These are phyloP conservation scores for Champsocephalus esox DNA, from an alignment of 2,797 vertebrate species.

Conservation along the genomic window DNA sequence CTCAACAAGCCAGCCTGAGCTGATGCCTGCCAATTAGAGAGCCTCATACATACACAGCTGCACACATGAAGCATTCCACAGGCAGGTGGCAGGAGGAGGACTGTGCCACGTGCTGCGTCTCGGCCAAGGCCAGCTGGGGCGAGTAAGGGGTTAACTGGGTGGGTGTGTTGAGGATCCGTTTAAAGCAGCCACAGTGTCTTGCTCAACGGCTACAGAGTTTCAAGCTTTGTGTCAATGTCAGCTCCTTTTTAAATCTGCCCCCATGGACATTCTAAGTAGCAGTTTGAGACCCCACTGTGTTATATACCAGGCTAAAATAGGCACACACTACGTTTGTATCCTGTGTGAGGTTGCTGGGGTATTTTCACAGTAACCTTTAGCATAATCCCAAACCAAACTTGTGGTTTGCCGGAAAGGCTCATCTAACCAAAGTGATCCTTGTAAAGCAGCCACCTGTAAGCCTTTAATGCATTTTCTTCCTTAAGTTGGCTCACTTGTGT, in stretches of 20 bases:
- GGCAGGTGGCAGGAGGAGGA: constrained; percentile 61
- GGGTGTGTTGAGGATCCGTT: constrained; percentile 14
- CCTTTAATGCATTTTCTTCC: neutral
- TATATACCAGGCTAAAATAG: constrained; percentile 4
- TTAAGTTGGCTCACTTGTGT: neutral
- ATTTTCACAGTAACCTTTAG: constrained; percentile 24
- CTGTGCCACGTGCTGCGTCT: constrained; percentile 9
- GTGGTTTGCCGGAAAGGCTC: constrained; percentile 18
- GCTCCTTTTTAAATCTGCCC: constrained; percentile 23
- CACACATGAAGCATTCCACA: constrained; percentile 67
- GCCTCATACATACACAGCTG: constrained; percentile 60
- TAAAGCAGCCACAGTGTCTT: neutral
- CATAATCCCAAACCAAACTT: constrained; percentile 28
- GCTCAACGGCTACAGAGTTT: neutral
- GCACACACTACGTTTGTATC: neutral
- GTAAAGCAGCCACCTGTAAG: neutral
- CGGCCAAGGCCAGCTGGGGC: constrained; percentile 45
- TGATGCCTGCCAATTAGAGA: constrained; percentile 55
- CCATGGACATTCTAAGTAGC: constrained; percentile 5
- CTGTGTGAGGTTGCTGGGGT: constrained; percentile 5
- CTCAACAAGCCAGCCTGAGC: constrained; percentile 56
- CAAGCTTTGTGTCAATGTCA: constrained; percentile 18
- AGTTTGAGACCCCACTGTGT: constrained; percentile 2
- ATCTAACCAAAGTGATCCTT: neutral
- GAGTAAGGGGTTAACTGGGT: neutral